phyloP scores from a whole-genome alignment of 2,113 vertebrate genomes.

The Sander lucioperca region DNA sequence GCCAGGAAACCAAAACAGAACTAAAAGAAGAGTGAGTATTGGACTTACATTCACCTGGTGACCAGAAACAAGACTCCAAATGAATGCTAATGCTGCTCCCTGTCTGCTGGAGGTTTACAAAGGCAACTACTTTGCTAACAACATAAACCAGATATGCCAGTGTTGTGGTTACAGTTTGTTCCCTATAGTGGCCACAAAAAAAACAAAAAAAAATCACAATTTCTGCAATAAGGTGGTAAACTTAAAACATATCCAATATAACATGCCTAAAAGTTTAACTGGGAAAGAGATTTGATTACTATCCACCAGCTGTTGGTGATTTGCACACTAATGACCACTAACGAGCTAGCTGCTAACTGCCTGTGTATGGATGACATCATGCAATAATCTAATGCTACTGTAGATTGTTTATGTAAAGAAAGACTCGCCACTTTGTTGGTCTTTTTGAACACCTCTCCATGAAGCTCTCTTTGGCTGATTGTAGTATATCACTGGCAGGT shows the following conservation, averaged over 20 bases:
- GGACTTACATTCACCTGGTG: slow-evolving; percentile 1
- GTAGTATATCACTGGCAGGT: background rate
- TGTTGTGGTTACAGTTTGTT: background rate
- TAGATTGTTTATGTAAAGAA: background rate
- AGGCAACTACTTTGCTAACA: background rate
- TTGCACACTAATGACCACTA: slow-evolving; percentile 1
- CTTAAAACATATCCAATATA: background rate
- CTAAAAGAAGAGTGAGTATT: background rate
- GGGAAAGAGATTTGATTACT: background rate
- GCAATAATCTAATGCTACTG: background rate
- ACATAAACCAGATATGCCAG: too few species aligned
- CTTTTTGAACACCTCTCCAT: background rate
- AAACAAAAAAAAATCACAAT: too few species aligned
- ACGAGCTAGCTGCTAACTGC: slow-evolving; percentile 5
- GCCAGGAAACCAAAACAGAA: background rate
- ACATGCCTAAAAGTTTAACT: background rate
- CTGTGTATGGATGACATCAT: background rate
- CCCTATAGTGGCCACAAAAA: background rate
- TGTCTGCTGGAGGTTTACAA: background rate
- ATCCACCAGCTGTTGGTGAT: slow-evolving; percentile 21
- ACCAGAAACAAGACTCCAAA: background rate
- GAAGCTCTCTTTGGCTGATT: background rate
- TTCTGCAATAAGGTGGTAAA: background rate
- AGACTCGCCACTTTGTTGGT: background rate
- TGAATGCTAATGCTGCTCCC: background rate